Conservation (phyloP, 1,140 invertebrate species). For the Trichonephila clavipes region DNA sequence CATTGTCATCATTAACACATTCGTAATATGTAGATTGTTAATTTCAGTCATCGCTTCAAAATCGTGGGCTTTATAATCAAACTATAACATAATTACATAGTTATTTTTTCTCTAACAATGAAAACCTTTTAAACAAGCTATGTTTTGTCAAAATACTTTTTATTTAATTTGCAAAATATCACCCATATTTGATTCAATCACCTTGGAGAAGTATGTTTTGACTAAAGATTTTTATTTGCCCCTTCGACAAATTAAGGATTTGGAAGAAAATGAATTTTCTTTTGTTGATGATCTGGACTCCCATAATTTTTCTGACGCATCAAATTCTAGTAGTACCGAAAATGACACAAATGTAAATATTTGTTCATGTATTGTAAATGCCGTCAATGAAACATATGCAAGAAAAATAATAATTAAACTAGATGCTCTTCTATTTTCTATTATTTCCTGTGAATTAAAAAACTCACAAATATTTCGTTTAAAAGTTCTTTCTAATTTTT, state of each 20-base stretch:
- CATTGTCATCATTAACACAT: too few species aligned
- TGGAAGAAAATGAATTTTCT: neutral
- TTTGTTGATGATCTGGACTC: neutral
- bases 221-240: slow-evolving; percentile 19
- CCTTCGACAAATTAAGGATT: neutral
- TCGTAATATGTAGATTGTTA: too few species aligned
- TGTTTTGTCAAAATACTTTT: neutral
- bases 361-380: slow-evolving; percentile 28
- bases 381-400: neutral
- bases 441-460: slow-evolving; percentile 37
- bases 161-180: slow-evolving; percentile 18
- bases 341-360: neutral
- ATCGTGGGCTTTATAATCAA: too few species aligned
- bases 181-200: slow-evolving; percentile 3
- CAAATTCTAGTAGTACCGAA: neutral
- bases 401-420: slow-evolving; percentile 42
- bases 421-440: slow-evolving; percentile 50
- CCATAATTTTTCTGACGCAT: neutral
- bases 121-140: neutral
- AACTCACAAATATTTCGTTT: slow-evolving; percentile 52
- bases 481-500: slow-evolving; percentile 31
- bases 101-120: neutral
- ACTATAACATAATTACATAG: neutral
- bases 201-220: slow-evolving; percentile 5
- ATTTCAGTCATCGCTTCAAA: too few species aligned